Conservation (phyloP, 2,113 vertebrate genomes). For the Aptenodytes forsteri region DNA sequence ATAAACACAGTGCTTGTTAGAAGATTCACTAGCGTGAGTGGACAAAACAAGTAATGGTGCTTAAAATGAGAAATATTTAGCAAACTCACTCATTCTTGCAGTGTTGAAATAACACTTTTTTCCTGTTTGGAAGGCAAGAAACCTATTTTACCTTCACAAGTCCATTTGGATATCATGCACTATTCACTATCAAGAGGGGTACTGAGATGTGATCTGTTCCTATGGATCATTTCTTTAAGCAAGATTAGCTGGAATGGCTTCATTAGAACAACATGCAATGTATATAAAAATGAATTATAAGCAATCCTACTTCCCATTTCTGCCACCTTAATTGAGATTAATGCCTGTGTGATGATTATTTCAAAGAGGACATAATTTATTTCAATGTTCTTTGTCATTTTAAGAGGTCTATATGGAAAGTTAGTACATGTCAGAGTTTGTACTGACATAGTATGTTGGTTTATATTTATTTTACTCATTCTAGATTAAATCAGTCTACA, state of each 20-base stretch:
- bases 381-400: background rate
- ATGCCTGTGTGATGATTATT: conserved; percentile 1
- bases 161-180: background rate
- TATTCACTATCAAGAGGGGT: background rate
- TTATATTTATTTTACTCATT: background rate
- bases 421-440: background rate
- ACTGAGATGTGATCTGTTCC: background rate
- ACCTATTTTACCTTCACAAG: background rate
- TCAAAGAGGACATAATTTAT: background rate
- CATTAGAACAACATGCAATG: background rate
- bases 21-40: fast-evolving
- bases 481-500: background rate
- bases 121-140: background rate
- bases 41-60: background rate
- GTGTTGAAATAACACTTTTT: background rate
- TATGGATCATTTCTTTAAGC: background rate
- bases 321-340: background rate
- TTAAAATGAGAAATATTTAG: background rate
- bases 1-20: background rate
- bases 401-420: background rate
- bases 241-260: background rate
- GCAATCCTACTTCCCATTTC: background rate
- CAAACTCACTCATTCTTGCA: background rate
- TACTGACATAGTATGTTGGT: background rate
- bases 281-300: background rate